phyloP scores from a whole-genome alignment of 1,140 invertebrate species.

The Trichonephila clavipes region DNA sequence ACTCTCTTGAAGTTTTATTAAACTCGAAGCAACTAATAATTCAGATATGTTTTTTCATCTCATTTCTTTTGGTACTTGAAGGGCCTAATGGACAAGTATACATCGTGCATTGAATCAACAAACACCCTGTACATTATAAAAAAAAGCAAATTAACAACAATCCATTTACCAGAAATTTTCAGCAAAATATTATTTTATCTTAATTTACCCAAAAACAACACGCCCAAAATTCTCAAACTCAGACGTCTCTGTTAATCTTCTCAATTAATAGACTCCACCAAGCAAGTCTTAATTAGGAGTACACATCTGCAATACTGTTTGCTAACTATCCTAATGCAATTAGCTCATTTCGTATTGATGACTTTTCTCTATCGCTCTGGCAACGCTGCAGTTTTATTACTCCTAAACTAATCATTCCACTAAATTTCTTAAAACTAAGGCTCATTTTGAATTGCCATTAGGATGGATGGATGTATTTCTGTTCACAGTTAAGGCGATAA shows the following conservation, averaged over 20 bases:
- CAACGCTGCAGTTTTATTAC: background rate
- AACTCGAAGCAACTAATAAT: too few species aligned
- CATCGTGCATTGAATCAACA: too few species aligned
- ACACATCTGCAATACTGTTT: background rate
- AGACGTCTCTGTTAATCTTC: background rate
- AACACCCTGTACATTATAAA: too few species aligned
- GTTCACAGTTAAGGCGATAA: background rate
- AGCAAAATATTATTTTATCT: background rate
- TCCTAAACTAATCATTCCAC: background rate
- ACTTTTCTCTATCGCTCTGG: background rate
- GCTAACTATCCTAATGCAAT: conserved; percentile 24
- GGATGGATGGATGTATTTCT: background rate
- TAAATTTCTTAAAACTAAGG: background rate
- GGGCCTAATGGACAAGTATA: too few species aligned
- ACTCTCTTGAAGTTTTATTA: too few species aligned
- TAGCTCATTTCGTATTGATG: conserved; percentile 22
- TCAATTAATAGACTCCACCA: background rate
- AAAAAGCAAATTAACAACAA: background rate
- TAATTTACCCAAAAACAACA: background rate
- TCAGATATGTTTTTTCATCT: too few species aligned
- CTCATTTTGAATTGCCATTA: conserved; percentile 1
- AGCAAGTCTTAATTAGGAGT: background rate
- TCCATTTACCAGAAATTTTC: background rate
- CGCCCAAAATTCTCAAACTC: background rate
- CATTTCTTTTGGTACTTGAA: too few species aligned